Base-by-base conservation (phyloP, 2,888 invertebrate genomes). In the Tupiocoris notatus region DNA sequence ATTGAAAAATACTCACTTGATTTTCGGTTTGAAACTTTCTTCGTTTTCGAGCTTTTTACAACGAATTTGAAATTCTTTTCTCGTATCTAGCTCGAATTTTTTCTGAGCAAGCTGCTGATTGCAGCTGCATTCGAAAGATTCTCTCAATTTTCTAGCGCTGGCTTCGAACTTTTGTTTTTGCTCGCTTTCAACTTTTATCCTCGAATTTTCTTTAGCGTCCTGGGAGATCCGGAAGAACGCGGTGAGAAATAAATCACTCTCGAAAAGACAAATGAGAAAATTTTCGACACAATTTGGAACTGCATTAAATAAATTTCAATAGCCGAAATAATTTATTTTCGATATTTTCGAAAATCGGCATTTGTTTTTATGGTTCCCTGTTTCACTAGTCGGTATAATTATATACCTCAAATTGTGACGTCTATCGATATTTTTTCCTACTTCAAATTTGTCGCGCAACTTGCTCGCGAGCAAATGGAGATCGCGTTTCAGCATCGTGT, bases 401-500 rank as follows among this genome's bases (percentile, higher is more conserved):
- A n/a, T n/a, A n/a, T n/a, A n/a, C n/a, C n/a, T n/a, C n/a, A n/a
- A n/a, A n/a, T n/a, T n/a, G n/a, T n/a, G n/a, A n/a, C n/a, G n/a
- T n/a, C n/a, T n/a, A n/a, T n/a, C n/a, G n/a, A n/a, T n/a, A n/a
- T n/a, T n/a, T n/a, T n/a, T n/a, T n/a, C n/a, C n/a, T 39, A 39
- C 39, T 3, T 39, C 39, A 12, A 39, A 39, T 16, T n/a, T 63
- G 18, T 59, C 70, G 16, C 24, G 18, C 61, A 70, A 18, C 18
- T 59, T 12, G 3, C 18, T 17, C 9, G 21, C 54, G n/a, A 73
- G 20, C 39, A 17, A 25, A 6, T 24, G 39, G 20, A 73, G 39
- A 63, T 73, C 73, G 1, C 73, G 39, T 0, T 39, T 23, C 3
- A 73, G 22, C 73, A 73, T 73, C 25, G 62, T 20, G 39, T 39